A percentile compares a stretch with the other conserved stretches of the same genome.
These are phyloP conservation scores for Sus cebifrons DNA, from an alignment of 2,797 vertebrate species.

Conservation along the genomic window DNA sequence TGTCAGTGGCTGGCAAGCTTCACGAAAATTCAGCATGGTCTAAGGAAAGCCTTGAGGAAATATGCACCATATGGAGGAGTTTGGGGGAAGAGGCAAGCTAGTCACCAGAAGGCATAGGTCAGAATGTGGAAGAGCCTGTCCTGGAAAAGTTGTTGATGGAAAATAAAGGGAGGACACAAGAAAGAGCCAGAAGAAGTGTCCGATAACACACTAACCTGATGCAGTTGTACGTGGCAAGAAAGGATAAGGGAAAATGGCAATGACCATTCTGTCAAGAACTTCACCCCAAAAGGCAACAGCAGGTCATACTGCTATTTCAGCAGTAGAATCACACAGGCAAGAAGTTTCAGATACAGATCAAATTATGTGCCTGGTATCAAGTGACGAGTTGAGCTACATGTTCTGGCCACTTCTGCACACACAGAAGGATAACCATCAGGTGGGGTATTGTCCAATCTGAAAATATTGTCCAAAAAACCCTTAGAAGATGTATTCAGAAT, in stretches of 20 bases:
- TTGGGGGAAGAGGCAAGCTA: background rate
- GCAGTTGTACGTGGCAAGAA: background rate
- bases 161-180: background rate
- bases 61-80: background rate
- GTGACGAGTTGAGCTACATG: background rate
- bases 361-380: background rate
- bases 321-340: too few species aligned
- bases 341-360: background rate
- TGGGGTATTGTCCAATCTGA: background rate
- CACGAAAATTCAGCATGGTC: constrained; percentile 9
- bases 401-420: background rate
- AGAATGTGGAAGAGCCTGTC: background rate
- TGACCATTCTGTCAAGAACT: background rate
- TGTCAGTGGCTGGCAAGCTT: constrained; percentile 45
- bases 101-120: background rate
- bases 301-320: background rate
- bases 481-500: background rate
- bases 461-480: background rate
- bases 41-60: constrained; percentile 33
- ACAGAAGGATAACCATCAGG: background rate
- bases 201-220: background rate
- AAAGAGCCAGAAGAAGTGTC: background rate
- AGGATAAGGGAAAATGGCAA: background rate
- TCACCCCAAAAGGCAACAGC: background rate
- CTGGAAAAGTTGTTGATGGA: background rate